Evolutionary conservation across 2,113 vertebrate species (phyloP).

Genomic region (Plecturocebus donacophilus): DNA sequence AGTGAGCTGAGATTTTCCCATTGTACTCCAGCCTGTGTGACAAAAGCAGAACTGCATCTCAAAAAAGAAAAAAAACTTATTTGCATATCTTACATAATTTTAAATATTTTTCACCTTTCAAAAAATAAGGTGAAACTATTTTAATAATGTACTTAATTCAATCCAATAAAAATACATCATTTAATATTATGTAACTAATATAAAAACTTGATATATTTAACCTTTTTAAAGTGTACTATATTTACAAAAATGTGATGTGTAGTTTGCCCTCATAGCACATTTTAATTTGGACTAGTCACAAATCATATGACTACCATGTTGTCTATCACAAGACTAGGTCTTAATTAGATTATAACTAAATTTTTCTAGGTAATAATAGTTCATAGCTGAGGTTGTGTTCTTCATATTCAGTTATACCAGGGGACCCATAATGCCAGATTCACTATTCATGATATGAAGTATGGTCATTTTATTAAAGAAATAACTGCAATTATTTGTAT

Average conservation of each 20-base stretch:
- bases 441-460: neutral
- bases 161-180: neutral
- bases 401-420: neutral
- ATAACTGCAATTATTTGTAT: neutral
- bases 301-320: no score
- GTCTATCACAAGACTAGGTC: neutral
- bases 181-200: neutral
- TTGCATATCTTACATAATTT: neutral
- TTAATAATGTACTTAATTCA: neutral
- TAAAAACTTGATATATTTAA: neutral
- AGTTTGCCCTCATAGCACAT: neutral
- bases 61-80: neutral
- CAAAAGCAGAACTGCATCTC: no score
- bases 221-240: neutral
- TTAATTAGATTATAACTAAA: neutral
- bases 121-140: neutral
- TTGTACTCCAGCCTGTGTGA: no score
- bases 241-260: neutral
- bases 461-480: neutral
- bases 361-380: neutral
- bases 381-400: neutral
- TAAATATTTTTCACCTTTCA: neutral
- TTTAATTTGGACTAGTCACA: neutral
- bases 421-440: neutral
- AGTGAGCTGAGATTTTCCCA: no score